A percentile compares a stretch with the other conserved stretches of the same genome.
These are phyloP conservation scores for Pseudanteris insignis DNA, from an alignment of 2,888 invertebrate genomes.

Conservation along the genomic window DNA sequence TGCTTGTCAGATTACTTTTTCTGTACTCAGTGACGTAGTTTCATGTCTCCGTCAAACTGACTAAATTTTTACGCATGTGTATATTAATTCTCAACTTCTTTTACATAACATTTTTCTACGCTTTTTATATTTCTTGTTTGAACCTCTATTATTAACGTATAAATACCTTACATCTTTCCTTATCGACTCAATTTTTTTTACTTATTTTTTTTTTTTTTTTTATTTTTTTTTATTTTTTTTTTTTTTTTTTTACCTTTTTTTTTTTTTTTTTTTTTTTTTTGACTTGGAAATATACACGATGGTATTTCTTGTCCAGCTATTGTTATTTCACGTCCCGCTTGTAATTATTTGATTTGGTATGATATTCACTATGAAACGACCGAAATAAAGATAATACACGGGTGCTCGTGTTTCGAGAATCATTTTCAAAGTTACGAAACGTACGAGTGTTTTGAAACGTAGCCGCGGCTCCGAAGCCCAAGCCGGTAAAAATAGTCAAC, in stretches of 20 bases:
- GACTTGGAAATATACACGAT: too few species aligned
- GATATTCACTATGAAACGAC: slow-evolving; percentile 6
- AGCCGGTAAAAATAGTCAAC: slow-evolving; percentile 40
- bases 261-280: background rate
- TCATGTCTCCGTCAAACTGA: too few species aligned
- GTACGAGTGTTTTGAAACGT: slow-evolving; percentile 43
- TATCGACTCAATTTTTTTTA: too few species aligned
- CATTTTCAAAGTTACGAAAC: slow-evolving; percentile 41
- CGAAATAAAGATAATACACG: slow-evolving; percentile 33
- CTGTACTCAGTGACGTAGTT: too few species aligned
- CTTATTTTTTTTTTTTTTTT: background rate
- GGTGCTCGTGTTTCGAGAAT: slow-evolving; percentile 22
- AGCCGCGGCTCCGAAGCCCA: slow-evolving; percentile 26
- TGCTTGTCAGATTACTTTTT: too few species aligned
- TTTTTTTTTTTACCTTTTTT: background rate
- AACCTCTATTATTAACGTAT: too few species aligned
- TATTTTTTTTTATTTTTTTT: background rate
- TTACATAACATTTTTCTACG: too few species aligned
- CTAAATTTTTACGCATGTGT: too few species aligned
- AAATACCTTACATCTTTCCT: too few species aligned
- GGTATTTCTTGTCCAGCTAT: too few species aligned
- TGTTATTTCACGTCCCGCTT: slow-evolving; percentile 3
- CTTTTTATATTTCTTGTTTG: too few species aligned
- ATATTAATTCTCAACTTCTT: too few species aligned
- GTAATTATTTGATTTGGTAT: slow-evolving; percentile 18